phyloP scores from a whole-genome alignment of 2,797 vertebrate genomes.

The Potorous gilbertii region DNA sequence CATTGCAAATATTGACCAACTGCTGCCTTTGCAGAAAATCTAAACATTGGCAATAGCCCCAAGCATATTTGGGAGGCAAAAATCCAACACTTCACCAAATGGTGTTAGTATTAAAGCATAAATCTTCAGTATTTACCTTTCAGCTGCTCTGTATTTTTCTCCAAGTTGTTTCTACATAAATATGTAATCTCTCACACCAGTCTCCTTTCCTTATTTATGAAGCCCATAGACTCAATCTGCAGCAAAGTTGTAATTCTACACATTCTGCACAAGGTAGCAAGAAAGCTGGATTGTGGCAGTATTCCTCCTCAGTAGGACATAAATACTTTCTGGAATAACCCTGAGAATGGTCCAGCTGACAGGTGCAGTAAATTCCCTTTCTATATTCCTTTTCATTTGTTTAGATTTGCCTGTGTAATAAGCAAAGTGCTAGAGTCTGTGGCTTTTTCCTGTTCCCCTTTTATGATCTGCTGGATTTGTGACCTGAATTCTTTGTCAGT shows the following conservation, averaged over 20 bases:
- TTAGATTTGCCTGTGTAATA: slow-evolving; percentile 30
- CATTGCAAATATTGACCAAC: slow-evolving; percentile 24
- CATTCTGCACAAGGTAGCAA: not conserved
- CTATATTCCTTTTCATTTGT: not conserved
- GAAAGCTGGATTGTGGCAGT: slow-evolving; percentile 11
- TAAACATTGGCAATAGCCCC: not conserved
- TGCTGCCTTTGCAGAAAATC: not conserved
- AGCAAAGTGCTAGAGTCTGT: slow-evolving; percentile 7
- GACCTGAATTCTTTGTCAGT: not conserved
- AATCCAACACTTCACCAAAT: slow-evolving; percentile 19
- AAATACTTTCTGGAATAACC: slow-evolving; percentile 38
- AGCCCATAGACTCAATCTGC: slow-evolving; percentile 25
- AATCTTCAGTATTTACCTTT: slow-evolving; percentile 44
- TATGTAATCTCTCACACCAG: not conserved
- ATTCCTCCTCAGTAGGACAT: slow-evolving; percentile 9
- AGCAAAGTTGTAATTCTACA: slow-evolving; percentile 21
- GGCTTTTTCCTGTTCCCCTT: not conserved
- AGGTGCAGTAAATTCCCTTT: slow-evolving; percentile 3
- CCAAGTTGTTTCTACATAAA: slow-evolving; percentile 16
- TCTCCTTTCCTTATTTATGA: slow-evolving; percentile 27
- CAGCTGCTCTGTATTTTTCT: not conserved
- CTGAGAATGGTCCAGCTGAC: not conserved
- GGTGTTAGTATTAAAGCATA: not conserved
- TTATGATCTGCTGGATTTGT: slow-evolving; percentile 16
- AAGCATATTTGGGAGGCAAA: slow-evolving; percentile 4